phyloP scores from a whole-genome alignment of 2,113 vertebrate species.

The Hippocampus barbouri region DNA sequence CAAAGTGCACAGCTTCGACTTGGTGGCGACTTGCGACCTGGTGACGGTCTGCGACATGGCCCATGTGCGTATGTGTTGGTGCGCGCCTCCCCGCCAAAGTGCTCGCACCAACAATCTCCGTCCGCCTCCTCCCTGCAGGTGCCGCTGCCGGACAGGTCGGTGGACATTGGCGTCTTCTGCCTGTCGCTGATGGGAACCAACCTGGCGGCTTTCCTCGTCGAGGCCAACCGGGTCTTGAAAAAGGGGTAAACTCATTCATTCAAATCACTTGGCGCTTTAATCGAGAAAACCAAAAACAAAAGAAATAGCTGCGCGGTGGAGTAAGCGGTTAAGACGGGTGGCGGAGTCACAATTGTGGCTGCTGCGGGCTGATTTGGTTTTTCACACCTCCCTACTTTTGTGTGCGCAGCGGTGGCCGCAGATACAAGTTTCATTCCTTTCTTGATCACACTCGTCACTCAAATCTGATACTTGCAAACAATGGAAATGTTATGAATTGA shows the following conservation, averaged over 20 bases:
- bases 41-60: constrained; percentile 93
- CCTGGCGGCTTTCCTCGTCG: constrained; percentile 82
- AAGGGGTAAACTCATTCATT: constrained; percentile 66
- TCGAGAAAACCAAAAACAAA: too few relatives aligned
- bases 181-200: constrained; percentile 96
- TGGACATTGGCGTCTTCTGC: constrained; percentile 90
- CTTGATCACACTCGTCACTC: too few relatives aligned
- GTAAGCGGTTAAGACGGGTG: too few relatives aligned
- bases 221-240: constrained; percentile 88
- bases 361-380: too few relatives aligned
- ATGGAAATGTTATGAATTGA: too few relatives aligned
- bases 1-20: constrained; percentile 86
- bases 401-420: too few relatives aligned
- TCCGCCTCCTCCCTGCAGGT: constrained; percentile 71
- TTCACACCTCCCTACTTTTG: too few relatives aligned
- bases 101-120: rapidly evolving
- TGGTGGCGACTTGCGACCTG: constrained; percentile 78
- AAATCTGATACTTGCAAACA: too few relatives aligned
- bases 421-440: too few relatives aligned
- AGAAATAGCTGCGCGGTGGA: too few relatives aligned
- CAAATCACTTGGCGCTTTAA: too few relatives aligned
- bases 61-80: constrained; percentile 64
- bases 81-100: not conserved
- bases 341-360: too few relatives aligned
- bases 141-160: constrained; percentile 73